phyloP scores from a whole-genome alignment of 2,113 vertebrate genomes.

The Mystacornis crossleyi region DNA sequence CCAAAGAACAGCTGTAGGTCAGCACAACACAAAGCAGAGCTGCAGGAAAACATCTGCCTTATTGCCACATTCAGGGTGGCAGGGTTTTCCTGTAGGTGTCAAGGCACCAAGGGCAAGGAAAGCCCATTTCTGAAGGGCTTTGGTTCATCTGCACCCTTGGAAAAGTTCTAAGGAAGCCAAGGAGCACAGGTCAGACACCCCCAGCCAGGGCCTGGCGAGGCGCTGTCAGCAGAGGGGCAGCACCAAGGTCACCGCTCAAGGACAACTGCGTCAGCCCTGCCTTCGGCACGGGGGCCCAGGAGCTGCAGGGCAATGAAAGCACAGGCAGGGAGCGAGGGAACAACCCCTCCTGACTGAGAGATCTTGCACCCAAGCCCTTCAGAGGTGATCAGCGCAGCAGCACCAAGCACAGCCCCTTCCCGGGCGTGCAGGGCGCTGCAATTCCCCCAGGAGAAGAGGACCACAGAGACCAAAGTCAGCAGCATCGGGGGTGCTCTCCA shows the following conservation, averaged over 20 bases:
- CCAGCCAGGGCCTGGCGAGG: not conserved
- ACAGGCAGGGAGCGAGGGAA: not conserved
- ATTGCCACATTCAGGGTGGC: not conserved
- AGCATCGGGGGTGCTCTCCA: not conserved
- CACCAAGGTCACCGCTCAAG: slow-evolving; percentile 19
- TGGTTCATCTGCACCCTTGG: not conserved
- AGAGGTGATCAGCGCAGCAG: not conserved
- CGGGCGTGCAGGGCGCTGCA: accelerated
- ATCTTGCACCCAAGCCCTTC: not conserved
- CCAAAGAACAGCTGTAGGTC: not conserved
- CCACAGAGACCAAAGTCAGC: not conserved
- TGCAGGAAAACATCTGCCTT: not conserved
- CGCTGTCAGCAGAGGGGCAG: not conserved
- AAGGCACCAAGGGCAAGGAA: not conserved
- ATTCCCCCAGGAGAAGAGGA: not conserved
- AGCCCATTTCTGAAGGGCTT: not conserved
- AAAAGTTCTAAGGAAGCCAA: not conserved
- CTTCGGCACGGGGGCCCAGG: not conserved
- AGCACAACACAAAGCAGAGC: not conserved
- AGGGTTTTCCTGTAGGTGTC: not conserved
- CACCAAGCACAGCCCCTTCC: not conserved
- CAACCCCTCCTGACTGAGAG: accelerated
- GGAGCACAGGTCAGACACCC: not conserved
- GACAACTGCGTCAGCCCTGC: not conserved
- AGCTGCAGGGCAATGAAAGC: not conserved